Conservation (phyloP, 2,888 invertebrate genomes). For the Noctua pronuba region DNA sequence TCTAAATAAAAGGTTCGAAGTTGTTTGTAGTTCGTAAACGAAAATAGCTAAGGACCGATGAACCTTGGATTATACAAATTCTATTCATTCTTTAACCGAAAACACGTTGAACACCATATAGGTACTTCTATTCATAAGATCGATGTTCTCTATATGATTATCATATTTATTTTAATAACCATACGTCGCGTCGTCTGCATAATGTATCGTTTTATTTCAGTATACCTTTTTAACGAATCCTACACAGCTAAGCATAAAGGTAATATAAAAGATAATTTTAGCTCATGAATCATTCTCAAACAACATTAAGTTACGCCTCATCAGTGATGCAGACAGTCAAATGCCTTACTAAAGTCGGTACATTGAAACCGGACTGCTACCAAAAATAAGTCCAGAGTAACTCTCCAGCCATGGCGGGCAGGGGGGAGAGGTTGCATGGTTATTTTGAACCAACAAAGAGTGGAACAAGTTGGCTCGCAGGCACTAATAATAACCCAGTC, state of each 20-base stretch:
- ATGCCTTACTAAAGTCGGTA: conserved; percentile 60
- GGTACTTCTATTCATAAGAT: neutral
- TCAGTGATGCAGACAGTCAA: conserved; percentile 61
- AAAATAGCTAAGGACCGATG: conserved; percentile 23
- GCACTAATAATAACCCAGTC: conserved; percentile 80
- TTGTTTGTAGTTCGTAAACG: conserved; percentile 8
- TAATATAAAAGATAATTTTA: conserved; percentile 28
- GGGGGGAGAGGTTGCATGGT: conserved; percentile 71
- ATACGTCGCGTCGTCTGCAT: neutral
- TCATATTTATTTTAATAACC: conserved; percentile 6
- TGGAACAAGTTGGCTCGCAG: conserved; percentile 78
- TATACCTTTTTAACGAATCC: neutral
- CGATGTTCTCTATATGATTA: neutral
- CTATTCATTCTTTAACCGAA: neutral
- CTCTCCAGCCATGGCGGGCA: conserved; percentile 69
- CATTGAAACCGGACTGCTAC: conserved; percentile 57
- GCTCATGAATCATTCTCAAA: conserved; percentile 42
- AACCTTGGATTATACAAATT: conserved; percentile 20
- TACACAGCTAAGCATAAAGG: conserved; percentile 3
- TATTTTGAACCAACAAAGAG: conserved; percentile 85
- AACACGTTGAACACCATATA: conserved; percentile 1
- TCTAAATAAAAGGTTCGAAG: conserved; percentile 25
- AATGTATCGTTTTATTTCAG: neutral
- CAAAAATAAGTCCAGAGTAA: conserved; percentile 68
- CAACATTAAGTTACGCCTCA: conserved; percentile 54